A percentile compares a stretch with the other conserved stretches of the same genome.
These are phyloP conservation scores for Paelopatides confundens DNA, from an alignment of 53 echinoderm and acorn worm species.

Conservation along the genomic window DNA sequence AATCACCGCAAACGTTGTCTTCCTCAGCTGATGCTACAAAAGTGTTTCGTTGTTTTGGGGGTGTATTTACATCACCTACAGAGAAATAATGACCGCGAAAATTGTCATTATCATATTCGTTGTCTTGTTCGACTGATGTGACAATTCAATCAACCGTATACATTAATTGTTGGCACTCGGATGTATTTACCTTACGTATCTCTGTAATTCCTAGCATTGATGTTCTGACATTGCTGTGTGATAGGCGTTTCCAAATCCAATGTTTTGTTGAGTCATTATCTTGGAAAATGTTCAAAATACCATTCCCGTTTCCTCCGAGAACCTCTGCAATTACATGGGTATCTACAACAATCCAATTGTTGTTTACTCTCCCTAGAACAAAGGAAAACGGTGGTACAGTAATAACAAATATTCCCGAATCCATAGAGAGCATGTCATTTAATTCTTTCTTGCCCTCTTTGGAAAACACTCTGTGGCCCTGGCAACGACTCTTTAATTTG, in stretches of 20 bases:
- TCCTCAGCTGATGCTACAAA: too few species aligned
- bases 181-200: neutral
- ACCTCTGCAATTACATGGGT: constrained; percentile 19
- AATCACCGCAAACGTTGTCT: too few species aligned
- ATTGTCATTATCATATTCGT: too few species aligned
- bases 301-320: constrained; percentile 6
- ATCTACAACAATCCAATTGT: constrained; percentile 10
- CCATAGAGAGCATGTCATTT: neutral
- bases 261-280: neutral
- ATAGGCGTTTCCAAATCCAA: constrained; percentile 9
- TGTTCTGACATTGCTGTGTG: constrained; percentile 16
- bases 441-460: constrained; percentile 5
- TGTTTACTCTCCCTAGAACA: neutral
- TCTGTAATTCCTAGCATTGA: constrained; percentile 12
- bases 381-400: neutral
- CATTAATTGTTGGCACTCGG: too few species aligned
- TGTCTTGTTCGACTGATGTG: too few species aligned
- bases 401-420: neutral
- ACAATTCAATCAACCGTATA: too few species aligned
- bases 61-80: too few species aligned
- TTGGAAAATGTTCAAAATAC: neutral
- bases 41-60: too few species aligned
- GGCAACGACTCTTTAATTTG: neutral
- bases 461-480: constrained; percentile 21
- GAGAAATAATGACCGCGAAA: too few species aligned